Evolutionary conservation across 2,113 vertebrate genomes (phyloP).

Genomic region (Larimichthys polyactis): DNA sequence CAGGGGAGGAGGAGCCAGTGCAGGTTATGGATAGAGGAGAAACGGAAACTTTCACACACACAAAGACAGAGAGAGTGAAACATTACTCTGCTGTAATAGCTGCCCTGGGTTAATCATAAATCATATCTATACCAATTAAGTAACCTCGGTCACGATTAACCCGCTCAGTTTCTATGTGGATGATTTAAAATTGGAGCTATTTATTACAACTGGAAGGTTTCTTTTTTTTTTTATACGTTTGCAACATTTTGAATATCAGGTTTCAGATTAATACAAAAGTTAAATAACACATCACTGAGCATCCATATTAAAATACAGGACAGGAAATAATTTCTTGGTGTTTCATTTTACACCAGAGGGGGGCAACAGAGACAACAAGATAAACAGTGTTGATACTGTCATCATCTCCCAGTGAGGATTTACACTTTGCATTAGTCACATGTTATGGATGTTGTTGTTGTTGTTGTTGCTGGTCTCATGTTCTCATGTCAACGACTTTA

Average conservation of each 20-base stretch:
- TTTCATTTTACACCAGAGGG: slow-evolving; percentile 37
- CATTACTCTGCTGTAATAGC: slow-evolving; percentile 36
- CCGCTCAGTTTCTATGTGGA: neutral
- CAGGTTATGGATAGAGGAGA: slow-evolving; percentile 42
- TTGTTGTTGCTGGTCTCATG: neutral
- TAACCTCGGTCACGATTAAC: neutral
- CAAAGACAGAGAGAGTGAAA: slow-evolving; percentile 39
- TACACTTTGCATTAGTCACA: neutral
- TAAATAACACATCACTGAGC: slow-evolving; percentile 1
- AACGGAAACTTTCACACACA: slow-evolving; percentile 37
- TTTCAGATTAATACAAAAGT: neutral
- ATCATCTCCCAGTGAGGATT: neutral
- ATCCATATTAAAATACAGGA: neutral
- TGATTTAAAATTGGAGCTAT: neutral
- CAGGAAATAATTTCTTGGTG: neutral
- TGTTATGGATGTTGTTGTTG: neutral
- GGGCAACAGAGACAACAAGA: slow-evolving; percentile 53
- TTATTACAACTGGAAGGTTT: neutral
- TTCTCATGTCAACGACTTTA: too few relatives aligned
- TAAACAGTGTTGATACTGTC: neutral
- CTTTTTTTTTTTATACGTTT: neutral
- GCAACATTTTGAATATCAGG: neutral
- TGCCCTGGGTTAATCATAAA: slow-evolving; percentile 34
- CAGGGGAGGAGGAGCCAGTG: slow-evolving; percentile 61
- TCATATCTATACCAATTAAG: neutral